Conservation (phyloP, 2,888 invertebrate genomes). For the Ligdia adustata region DNA sequence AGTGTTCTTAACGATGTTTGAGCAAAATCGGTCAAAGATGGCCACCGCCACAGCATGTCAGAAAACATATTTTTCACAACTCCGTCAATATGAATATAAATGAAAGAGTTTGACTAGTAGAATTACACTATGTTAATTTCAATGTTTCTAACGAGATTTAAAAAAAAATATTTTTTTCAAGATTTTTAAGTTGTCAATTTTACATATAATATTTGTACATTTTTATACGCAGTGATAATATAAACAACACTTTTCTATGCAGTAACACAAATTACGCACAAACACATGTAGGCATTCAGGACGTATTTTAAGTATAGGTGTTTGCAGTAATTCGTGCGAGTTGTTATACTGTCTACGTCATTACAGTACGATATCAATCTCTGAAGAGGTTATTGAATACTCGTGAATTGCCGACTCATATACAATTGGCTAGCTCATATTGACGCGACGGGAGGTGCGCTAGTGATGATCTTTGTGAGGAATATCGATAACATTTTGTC, state of each 20-base stretch:
- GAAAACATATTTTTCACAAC: background rate
- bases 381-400: conserved; percentile 74
- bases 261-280: too few species aligned
- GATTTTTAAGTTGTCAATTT: too few species aligned
- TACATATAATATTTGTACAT: too few species aligned
- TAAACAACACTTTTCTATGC: too few species aligned
- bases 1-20: too few species aligned
- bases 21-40: too few species aligned
- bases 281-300: background rate
- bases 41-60: background rate
- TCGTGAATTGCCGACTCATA: conserved; percentile 71
- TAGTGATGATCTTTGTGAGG: conserved; percentile 47
- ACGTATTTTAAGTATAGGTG: background rate
- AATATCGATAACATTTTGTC: conserved; percentile 1
- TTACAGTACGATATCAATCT: conserved; percentile 62
- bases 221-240: too few species aligned
- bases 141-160: too few species aligned
- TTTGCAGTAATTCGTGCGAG: conserved; percentile 3
- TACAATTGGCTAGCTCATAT: conserved; percentile 74
- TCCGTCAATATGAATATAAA: too few species aligned
- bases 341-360: conserved; percentile 13
- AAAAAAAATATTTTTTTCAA: too few species aligned
- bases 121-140: too few species aligned
- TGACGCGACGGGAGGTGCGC: conserved; percentile 70
- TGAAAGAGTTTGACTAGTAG: too few species aligned